Evolutionary conservation across 2,113 vertebrate genomes (phyloP), one percentile per base, ranked within the genome.

Genomic region (Clarias macrocephalus): DNA sequence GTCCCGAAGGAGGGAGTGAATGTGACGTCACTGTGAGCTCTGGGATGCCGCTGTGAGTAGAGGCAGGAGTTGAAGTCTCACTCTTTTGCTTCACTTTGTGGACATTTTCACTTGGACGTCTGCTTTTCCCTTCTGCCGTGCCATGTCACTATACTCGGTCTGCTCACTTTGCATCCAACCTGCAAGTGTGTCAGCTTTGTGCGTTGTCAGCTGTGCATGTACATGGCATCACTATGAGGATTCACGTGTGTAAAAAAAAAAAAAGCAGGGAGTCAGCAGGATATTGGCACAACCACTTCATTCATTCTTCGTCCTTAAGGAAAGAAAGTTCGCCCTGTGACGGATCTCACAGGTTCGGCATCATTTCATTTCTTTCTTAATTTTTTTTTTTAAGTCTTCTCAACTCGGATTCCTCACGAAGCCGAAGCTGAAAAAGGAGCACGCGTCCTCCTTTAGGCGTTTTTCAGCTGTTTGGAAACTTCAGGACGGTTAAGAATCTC

Each of bases 301-400:
- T 87, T 66, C 56, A 30, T 87, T 66, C 48, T 65, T 60, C 25
- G 1, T 75, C 15, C 28, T 73, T n/a, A 88, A 33, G 85, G 85
- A 86, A 56, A 79, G 75, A 56, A 79, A 83, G 82, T 87, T 88
- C 85, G 56, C 52, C 59, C 54, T 59, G 37, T 48, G 79, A 85
- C 73, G 59, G 70, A 30, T 63, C 66, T 82, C 19, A 13, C 66
- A 81, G 28, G 33, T 42, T 62, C 62, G 18, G 30, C 19, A 15
- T 57, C 18, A 56, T 13, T 12, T 48, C 57, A 52, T 7, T 60
- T 80, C 63, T 81, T 86, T 85, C 85, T 83, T 59, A 79, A 85
- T 91, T 84, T 83, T 87, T 90, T 18, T 48, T 85, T 57, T 87
- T 82, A 88, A 70, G 25, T 48, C 85, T 57, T 83, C 83, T 84